Percentiles rank a stretch among this genome's conserved stretches.
Conservation (phyloP, 1,140 invertebrate species). For the Conus ventricosus region DNA sequence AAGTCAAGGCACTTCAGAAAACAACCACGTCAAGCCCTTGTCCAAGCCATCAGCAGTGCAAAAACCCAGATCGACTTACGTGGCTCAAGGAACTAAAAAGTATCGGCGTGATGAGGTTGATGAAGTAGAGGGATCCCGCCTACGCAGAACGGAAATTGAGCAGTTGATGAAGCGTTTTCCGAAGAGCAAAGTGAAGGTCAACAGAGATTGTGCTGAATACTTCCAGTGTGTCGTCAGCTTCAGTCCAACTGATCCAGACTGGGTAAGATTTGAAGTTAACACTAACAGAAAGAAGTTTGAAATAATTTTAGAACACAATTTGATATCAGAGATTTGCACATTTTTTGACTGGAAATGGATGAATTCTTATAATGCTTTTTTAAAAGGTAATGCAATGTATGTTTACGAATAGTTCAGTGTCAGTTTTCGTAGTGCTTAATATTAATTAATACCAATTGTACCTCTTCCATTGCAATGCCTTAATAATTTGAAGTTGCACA, state of each 20-base stretch:
- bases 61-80: neutral
- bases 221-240: constrained; percentile 53
- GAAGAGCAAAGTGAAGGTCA: constrained; percentile 40
- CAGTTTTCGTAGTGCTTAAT: too few relatives aligned
- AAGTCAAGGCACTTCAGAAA: constrained; percentile 19
- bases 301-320: too few relatives aligned
- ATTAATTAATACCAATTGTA: too few relatives aligned
- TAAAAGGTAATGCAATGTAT: too few relatives aligned
- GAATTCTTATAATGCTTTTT: too few relatives aligned
- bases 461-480: too few relatives aligned
- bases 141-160: constrained; percentile 58
- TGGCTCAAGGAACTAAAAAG: constrained; percentile 11
- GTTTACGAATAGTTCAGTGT: too few relatives aligned
- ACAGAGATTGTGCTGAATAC: constrained; percentile 45
- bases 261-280: constrained; percentile 52
- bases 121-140: constrained; percentile 38
- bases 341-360: too few relatives aligned
- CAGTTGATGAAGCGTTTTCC: constrained; percentile 61
- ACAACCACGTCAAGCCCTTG: neutral
- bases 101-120: constrained; percentile 36
- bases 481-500: too few relatives aligned
- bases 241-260: constrained; percentile 65
- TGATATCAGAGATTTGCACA: too few relatives aligned
- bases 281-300: neutral
- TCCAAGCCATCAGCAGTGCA: constrained; percentile 20